These are phyloP conservation scores for Meganola albula DNA, from an alignment of 2,888 invertebrate species.

Conservation along the genomic window DNA sequence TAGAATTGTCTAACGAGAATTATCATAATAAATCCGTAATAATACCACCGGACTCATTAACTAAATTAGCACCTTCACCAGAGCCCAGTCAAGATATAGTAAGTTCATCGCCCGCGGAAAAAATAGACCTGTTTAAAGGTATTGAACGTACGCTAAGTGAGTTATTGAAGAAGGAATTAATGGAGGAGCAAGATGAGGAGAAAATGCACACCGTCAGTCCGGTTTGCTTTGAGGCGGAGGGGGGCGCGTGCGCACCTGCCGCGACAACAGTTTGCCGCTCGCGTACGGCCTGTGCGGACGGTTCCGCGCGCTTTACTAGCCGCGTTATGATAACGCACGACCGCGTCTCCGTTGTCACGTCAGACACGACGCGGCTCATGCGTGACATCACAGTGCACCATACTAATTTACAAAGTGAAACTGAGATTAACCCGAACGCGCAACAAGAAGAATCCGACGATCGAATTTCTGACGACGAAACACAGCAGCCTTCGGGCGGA, in stretches of 20 bases:
- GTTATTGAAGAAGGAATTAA: conserved; percentile 75
- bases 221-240: conserved; percentile 62
- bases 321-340: conserved; percentile 94
- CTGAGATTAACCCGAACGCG: conserved; percentile 41
- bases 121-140: conserved; percentile 74
- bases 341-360: conserved; percentile 85
- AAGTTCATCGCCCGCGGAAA: conserved; percentile 46
- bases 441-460: conserved; percentile 64
- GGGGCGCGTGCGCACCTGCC: conserved; percentile 72
- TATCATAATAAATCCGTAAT: conserved; percentile 37
- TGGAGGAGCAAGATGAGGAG: conserved; percentile 68
- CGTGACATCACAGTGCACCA: conserved; percentile 81
- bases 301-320: conserved; percentile 87
- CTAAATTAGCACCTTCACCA: conserved; percentile 56
- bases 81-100: conserved; percentile 43
- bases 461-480: conserved; percentile 65
- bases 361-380: conserved; percentile 85
- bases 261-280: conserved; percentile 71
- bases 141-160: conserved; percentile 75
- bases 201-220: conserved; percentile 65
- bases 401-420: conserved; percentile 79
- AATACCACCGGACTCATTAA: conserved; percentile 37
- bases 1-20: conserved; percentile 47
- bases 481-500: conserved; percentile 72
- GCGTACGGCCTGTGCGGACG: conserved; percentile 76